Conservation (phyloP, 2,113 vertebrate species). For the Edolisoma coerulescens region DNA sequence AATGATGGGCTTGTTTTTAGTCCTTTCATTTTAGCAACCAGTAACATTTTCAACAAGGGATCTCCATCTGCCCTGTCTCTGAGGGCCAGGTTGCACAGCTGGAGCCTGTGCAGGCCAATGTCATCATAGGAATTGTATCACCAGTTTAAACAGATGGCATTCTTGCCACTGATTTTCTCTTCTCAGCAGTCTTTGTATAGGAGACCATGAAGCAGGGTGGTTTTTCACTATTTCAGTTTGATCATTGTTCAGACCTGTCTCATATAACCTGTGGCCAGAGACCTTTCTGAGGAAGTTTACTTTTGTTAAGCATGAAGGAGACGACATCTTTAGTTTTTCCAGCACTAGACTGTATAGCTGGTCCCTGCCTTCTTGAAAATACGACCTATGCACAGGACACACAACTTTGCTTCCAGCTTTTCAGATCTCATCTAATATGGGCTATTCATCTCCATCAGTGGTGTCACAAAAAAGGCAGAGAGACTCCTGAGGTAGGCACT, state of each 20-base stretch:
- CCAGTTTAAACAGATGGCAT: background rate
- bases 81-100: background rate
- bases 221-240: background rate
- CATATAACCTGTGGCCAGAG: background rate
- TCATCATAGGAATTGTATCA: background rate
- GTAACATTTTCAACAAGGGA: background rate
- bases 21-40: background rate
- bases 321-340: background rate
- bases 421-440: background rate
- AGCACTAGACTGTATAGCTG: background rate
- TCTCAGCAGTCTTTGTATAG: background rate
- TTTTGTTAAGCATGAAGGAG: background rate
- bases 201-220: background rate
- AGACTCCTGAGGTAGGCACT: background rate
- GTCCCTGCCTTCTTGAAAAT: background rate
- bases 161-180: background rate
- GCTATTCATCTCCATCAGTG: background rate
- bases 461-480: background rate
- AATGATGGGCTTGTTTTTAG: background rate
- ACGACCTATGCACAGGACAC: rapidly evolving
- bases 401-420: background rate
- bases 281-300: background rate
- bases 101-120: background rate
- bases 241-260: background rate
- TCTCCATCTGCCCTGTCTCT: background rate